These are phyloP conservation scores for Mormyrus lacerda DNA, from an alignment of 2,113 vertebrate species.

Conservation along the genomic window DNA sequence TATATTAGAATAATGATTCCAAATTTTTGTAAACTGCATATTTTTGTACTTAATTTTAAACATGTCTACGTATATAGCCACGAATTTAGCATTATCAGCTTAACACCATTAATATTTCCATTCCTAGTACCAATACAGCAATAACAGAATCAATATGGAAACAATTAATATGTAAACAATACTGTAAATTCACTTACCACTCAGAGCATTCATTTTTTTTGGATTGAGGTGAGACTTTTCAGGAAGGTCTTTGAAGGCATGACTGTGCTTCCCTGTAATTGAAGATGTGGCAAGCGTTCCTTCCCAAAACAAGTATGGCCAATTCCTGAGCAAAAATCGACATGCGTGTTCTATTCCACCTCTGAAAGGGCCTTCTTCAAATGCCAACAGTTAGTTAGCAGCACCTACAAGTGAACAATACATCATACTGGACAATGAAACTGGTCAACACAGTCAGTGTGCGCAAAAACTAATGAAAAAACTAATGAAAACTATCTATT, in stretches of 20 bases:
- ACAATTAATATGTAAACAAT: not conserved
- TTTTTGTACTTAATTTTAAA: slow-evolving; percentile 1
- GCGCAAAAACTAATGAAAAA: too few species aligned
- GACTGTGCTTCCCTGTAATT: too few species aligned
- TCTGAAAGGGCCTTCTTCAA: not conserved
- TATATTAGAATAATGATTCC: not conserved
- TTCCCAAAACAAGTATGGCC: not conserved
- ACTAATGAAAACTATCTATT: too few species aligned
- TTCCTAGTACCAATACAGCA: too few species aligned
- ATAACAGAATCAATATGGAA: too few species aligned
- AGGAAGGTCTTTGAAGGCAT: not conserved
- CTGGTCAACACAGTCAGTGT: too few species aligned
- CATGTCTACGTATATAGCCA: not conserved
- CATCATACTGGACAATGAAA: not conserved
- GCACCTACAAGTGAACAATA: not conserved
- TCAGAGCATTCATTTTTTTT: not conserved
- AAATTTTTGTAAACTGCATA: not conserved
- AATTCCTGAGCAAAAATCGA: not conserved
- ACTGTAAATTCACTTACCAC: not conserved
- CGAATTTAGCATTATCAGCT: not conserved
- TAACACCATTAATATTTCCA: not conserved
- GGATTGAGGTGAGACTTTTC: not conserved
- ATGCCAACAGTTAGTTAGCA: not conserved
- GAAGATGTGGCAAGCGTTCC: not conserved
- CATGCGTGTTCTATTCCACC: not conserved